Evolutionary conservation across 2,797 vertebrate genomes (phyloP), one percentile per base, ranked within the genome.

Genomic region (Phrynocephalus forsythii): DNA sequence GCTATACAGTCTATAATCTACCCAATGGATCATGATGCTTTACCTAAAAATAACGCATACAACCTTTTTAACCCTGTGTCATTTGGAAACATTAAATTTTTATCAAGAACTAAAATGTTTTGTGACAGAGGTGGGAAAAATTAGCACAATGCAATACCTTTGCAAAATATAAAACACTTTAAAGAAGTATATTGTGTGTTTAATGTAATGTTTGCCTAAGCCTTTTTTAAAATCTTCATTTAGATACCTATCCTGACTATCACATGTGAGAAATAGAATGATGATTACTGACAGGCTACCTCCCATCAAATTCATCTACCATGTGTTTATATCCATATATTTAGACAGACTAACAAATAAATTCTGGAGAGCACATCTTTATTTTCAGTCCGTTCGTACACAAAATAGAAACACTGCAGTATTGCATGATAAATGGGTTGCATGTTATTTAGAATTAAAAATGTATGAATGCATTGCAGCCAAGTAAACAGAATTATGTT

Each of bases 71-170:
- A 48, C 33, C 33, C 88, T 2, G 33, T 33, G 78, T 81, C 89
- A 87, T 68, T 67, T 85, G 20, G 44, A 85, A 72, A 80, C 15
- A 38, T 52, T 15, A 56, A 38, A 77, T 66, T 91, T 92, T 30
- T 86, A 84, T 85, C 44, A 76, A 87, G 87, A 83, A 9, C 60
- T 90, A 85, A 72, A 92, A 92, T 90, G 89, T 93, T 44, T 80
- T 85, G 69, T 86, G 50, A 26, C 44, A 86, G 60, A 15, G 30
- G 85, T 79, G 79, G 72, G 79, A 50, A 84, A 72, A 75, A 84
- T 15, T 48, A 88, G 26, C 28, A 9, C 56, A 28, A 67, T 81
- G 26, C 44, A 67, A 26, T 26, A 38, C 11, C 9, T 10, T 33
- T 24, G 1, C 44, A 71, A 72, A 83, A 86, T 80, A 72, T 11